Evolutionary conservation across 2,888 invertebrate genomes (phyloP), one percentile per base, ranked within the genome.

Genomic region (Ashinkailepas kermadecensis): DNA sequence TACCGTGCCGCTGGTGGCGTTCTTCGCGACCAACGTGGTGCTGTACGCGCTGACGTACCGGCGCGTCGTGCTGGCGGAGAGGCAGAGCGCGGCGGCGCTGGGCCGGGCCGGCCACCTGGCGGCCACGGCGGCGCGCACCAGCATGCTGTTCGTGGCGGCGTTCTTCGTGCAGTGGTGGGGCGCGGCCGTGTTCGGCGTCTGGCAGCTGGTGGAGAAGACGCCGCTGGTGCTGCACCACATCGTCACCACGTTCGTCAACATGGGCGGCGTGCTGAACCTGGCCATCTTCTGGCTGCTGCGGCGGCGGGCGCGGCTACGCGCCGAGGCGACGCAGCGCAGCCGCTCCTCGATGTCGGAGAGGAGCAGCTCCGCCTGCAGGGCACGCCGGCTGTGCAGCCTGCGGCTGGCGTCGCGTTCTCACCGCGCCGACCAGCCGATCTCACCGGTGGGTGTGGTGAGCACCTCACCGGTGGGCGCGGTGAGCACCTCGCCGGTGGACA

Each of bases 81-180:
- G 9, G 39, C 4, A 18, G 54, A 18, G 13, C 39, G 13, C 13
- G 6, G 18, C 18, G 15, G 74, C 54, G 54, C 74, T 74, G 15
- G 54, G 74, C 18, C 18, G 10, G 7, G 25, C 39, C 23, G 15
- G 13, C 18, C 18, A 18, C 18, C 15, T 54, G 54, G 74, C 74
- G 18, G 1, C 74, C 2, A 2, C 15, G 4, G 74, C 74, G 7
- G 74, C 74, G 54, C 74, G 54, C 74, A 74, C 74, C 54, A 15
- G 74, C 39, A 39, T 74, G 74, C 74, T 74, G 54, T 74, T 74
- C 54, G 74, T 74, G 74, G 7, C 54, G 39, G 74, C 74, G 8
- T 74, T 74, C 74, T 54, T 74, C 54, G 25, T 74, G 9, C 74
- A 74, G 74, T 74, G 74, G 74, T 74, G 74, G 74, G 1, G 54